Evolutionary conservation across 2,888 invertebrate species (phyloP), one percentile per base, ranked within the genome.

Genomic region (Erebia aethiops): DNA sequence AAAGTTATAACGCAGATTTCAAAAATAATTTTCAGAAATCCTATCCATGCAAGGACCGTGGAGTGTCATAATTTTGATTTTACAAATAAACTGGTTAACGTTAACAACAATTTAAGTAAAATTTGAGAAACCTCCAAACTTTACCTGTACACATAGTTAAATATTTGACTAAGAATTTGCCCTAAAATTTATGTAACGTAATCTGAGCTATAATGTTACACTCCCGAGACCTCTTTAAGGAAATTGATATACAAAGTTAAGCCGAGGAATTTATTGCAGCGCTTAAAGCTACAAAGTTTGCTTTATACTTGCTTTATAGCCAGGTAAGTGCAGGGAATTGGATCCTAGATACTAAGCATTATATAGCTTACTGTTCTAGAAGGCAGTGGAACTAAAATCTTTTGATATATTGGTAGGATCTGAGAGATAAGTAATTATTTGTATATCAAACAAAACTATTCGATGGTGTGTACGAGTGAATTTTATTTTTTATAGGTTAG

Each of bases 151-250:
- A 46, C 18, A 18, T 43, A 43, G 57, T 49, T 62, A 51, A 64
- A 68, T 70, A 68, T 51, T 56, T 72, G 67, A 60, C 54, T 58
- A 68, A 60, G 58, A 71, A 54, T 73, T 68, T 62, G 52, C 66
- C n/a, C 64, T 60, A 57, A 71, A 72, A 60, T 74, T 74, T 75
- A 77, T 72, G 64, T 68, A 71, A 72, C 77, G 69, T 76, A 75
- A 77, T 77, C 70, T 72, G 60, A 21, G 56, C 63, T 57, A 71
- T 73, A 63, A 62, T 52, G 60, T 72, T 79, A 76, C 80, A 66
- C 71, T 71, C 79, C 75, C 77, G 83, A 81, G 81, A 81, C 79
- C 82, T 78, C 72, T 75, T 80, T 79, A 80, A 76, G 80, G 82
- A 84, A 82, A 83, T 78, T 82, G 81, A 82, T 82, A 83, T 77